These are phyloP conservation scores for Apamea crenata DNA, from an alignment of 2,888 invertebrate genomes.

Conservation along the genomic window DNA sequence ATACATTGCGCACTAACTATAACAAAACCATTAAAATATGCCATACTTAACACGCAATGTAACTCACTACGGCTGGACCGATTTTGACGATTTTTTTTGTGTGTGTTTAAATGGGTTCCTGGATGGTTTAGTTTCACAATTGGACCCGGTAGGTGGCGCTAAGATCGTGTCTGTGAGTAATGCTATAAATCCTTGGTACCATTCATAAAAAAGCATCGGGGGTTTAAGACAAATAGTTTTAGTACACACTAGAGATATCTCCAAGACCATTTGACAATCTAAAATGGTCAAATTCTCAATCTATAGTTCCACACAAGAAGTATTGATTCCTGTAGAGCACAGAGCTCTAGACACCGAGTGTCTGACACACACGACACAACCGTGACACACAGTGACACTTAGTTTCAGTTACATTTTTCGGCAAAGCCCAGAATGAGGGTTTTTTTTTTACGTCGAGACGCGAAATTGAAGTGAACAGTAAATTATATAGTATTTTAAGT, in stretches of 20 bases:
- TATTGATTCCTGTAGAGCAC: not conserved
- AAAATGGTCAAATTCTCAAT: not conserved
- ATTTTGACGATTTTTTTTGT: not conserved
- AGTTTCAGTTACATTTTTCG: not conserved
- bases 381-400: slow-evolving; percentile 31
- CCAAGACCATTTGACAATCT: slow-evolving; percentile 7
- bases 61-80: not conserved
- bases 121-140: no score
- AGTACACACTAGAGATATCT: slow-evolving; percentile 13
- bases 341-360: slow-evolving; percentile 28
- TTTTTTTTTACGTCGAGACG: not conserved
- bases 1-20: not conserved
- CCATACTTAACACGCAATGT: not conserved
- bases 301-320: slow-evolving; percentile 20
- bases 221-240: slow-evolving; percentile 16
- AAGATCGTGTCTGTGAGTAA: not conserved
- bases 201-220: slow-evolving; percentile 14
- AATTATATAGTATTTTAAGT: not conserved
- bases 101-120: not conserved
- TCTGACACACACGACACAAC: slow-evolving; percentile 51
- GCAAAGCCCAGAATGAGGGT: not conserved
- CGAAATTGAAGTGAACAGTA: not conserved
- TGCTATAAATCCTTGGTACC: not conserved
- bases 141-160: not conserved
- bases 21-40: not conserved